A percentile compares a stretch with the other conserved stretches of the same genome.
Conservation (phyloP, 1,140 invertebrate genomes). For the Diabrotica virgifera region DNA sequence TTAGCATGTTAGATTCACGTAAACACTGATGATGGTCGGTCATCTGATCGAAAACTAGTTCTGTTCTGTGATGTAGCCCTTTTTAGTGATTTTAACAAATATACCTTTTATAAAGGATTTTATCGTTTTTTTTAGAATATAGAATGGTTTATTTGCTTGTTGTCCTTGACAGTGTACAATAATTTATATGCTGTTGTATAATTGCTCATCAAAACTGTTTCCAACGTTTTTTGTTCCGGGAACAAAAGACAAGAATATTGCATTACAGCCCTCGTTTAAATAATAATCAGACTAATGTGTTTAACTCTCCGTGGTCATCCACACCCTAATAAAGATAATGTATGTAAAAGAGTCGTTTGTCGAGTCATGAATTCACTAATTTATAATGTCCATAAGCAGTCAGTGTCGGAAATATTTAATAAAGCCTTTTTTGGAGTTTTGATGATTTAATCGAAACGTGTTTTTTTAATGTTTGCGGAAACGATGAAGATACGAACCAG, state of each 20-base stretch:
- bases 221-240: not conserved
- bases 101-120: too few relatives aligned
- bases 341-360: constrained; percentile 7
- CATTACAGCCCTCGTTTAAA: not conserved
- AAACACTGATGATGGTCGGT: too few relatives aligned
- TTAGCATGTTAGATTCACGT: too few relatives aligned
- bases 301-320: constrained; percentile 4
- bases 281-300: constrained; percentile 13
- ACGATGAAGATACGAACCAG: too few relatives aligned
- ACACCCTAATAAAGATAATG: constrained; percentile 17
- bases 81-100: too few relatives aligned
- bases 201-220: not conserved
- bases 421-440: not conserved
- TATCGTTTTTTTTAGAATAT: too few relatives aligned
- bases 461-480: not conserved
- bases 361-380: not conserved
- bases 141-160: not conserved
- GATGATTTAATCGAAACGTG: not conserved
- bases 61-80: too few relatives aligned
- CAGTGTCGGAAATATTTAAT: not conserved
- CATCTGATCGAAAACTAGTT: too few relatives aligned
- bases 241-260: constrained; percentile 8
- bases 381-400: not conserved
- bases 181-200: not conserved
- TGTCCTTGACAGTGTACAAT: not conserved